Evolutionary conservation across 2,888 invertebrate genomes (phyloP).

Genomic region (Cylindroiulus punctatus): DNA sequence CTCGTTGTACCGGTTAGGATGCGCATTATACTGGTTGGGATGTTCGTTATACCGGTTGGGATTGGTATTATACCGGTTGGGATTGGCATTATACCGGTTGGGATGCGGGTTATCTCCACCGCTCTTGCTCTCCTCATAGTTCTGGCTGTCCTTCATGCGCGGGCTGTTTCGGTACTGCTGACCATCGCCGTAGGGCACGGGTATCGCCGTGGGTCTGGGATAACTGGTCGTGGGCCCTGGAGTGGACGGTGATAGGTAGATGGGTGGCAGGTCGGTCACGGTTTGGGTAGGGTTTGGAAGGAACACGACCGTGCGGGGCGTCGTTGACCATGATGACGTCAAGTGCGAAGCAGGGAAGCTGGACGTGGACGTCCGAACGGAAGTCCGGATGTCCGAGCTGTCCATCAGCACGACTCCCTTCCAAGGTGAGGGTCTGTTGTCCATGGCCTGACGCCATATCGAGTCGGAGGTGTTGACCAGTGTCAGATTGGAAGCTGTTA

Average conservation of each 20-base stretch:
- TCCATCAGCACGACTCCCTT: background rate
- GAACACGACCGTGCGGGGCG: background rate
- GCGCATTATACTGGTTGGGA: background rate
- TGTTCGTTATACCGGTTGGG: background rate
- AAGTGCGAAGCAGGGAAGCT: background rate
- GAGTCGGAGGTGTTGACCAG: background rate
- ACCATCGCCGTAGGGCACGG: background rate
- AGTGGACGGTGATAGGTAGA: background rate
- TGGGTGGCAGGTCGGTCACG: background rate
- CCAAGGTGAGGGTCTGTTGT: conserved; percentile 4
- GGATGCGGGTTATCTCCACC: background rate
- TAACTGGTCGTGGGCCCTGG: background rate
- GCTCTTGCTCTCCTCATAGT: background rate
- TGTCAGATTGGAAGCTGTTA: conserved; percentile 1
- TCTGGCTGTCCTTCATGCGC: background rate
- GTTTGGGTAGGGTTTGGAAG: background rate
- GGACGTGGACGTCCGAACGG: background rate
- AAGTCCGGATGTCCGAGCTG: background rate
- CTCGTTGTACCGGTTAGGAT: background rate
- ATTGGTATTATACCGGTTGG: background rate
- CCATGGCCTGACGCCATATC: conserved; percentile 6
- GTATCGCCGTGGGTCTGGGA: background rate
- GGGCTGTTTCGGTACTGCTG: background rate
- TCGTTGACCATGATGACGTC: background rate
- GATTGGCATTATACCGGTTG: background rate